Conservation (phyloP, 1,140 invertebrate species). For the Drosophila melanica region DNA sequence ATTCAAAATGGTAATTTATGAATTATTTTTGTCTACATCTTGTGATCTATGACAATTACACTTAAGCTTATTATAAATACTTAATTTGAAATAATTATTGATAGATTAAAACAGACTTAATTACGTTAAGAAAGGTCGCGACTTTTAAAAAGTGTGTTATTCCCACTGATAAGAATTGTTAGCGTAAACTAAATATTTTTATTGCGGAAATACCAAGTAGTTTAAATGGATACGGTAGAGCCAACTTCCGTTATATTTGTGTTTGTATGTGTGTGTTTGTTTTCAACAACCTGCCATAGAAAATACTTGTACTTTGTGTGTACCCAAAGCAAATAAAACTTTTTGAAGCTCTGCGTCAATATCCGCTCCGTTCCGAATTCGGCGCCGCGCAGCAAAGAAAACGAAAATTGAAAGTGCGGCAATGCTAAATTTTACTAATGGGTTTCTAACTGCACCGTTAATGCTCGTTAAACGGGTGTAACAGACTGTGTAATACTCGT, state of each 20-base stretch:
- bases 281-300: conserved; percentile 6
- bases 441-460: conserved; percentile 33
- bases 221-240: conserved; percentile 4
- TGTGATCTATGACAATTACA: not conserved
- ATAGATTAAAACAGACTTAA: not conserved
- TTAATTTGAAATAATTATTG: not conserved
- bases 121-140: conserved; percentile 2
- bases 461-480: too few relatives aligned
- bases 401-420: conserved; percentile 62
- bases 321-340: conserved; percentile 40
- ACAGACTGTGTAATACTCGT: too few relatives aligned
- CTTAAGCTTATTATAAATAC: not conserved
- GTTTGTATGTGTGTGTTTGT: not conserved
- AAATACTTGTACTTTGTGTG: conserved; percentile 22
- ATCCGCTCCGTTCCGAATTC: conserved; percentile 74
- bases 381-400: conserved; percentile 14
- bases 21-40: not conserved
- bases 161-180: conserved; percentile 17
- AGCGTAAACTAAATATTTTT: conserved; percentile 9
- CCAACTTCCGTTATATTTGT: conserved; percentile 4
- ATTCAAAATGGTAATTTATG: too few relatives aligned
- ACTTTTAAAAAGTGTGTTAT: conserved; percentile 9
- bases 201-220: conserved; percentile 19
- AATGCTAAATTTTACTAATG: conserved; percentile 67
- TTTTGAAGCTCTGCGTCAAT: conserved; percentile 54